Base-by-base conservation (phyloP, 2,888 invertebrate species). In the Drosophila putrida region DNA sequence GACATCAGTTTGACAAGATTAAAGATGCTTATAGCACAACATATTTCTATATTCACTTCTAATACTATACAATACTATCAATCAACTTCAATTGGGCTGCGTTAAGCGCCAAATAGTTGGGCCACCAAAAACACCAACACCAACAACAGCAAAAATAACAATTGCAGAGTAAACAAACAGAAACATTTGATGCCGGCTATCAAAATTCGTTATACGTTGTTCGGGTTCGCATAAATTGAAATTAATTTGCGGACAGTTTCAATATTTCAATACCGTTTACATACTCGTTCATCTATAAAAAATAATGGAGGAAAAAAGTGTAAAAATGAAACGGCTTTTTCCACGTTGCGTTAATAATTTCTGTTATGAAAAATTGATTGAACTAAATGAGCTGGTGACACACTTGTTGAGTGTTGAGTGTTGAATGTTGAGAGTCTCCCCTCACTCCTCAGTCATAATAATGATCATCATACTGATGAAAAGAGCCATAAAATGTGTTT, bases 191-290 rank as follows among this genome's bases (percentile, higher is more conserved):
- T 64, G 64, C n/a, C n/a, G 63, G 51, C 79, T 77, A 79, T 75
- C 80, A 75, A 77, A 77, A 46, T 54, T 55, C 46, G 61, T 55
- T 53, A 57, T 57, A 28, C 27, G 10, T 44, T 46, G 67, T 67
- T 78, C 59, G 54, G 78, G 35, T 49, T 62, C 57, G 59, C 62
- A 79, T 79, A 84, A 89, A 89, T 82, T 88, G 89, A 85, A 86
- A 85, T 85, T 87, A 89, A 85, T 85, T 89, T 89, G 83, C 90
- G 90, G 81, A 90, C 88, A 89, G 78, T 90, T 89, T 87, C 82
- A 72, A 82, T 75, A 72, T 86, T 80, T 81, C 71, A 75, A 78
- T 73, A 73, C 68, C 78, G 64, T 50, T 57, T 41, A 58, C 57
- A 60, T 44, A 58, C 38, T 54, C 58, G 58, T 44, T 55, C 13